phyloP scores from a whole-genome alignment of 64 coral and sea anemone species.

The Stichodactyla helianthus region DNA sequence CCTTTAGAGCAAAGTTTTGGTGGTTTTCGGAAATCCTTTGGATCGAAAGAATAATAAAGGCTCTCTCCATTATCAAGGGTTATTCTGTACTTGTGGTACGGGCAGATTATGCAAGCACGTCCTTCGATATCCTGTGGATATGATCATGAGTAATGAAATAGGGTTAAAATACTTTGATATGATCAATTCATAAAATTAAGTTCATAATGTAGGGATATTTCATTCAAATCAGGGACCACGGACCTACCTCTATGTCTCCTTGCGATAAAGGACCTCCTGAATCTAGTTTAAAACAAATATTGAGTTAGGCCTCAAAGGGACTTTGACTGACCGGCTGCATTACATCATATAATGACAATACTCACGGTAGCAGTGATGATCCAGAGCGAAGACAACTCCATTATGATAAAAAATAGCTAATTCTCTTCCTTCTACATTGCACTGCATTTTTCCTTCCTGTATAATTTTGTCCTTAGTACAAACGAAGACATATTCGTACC shows the following conservation, averaged over 20 bases:
- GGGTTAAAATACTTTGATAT: neutral
- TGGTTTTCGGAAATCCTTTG: conserved; percentile 41
- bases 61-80: conserved; percentile 46
- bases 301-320: neutral
- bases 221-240: too few species aligned
- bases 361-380: conserved; percentile 52
- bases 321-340: too few species aligned
- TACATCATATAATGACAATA: neutral
- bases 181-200: neutral
- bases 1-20: conserved; percentile 49
- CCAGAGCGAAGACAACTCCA: conserved; percentile 33
- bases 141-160: neutral
- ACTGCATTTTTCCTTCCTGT: conserved; percentile 30
- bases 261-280: conserved; percentile 41
- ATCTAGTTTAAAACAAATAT: conserved; percentile 11
- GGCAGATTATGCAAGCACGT: conserved; percentile 41
- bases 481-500: neutral
- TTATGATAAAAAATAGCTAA: conserved; percentile 48
- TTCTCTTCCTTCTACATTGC: conserved; percentile 38
- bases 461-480: conserved; percentile 25
- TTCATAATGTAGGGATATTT: too few species aligned
- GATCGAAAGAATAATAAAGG: conserved; percentile 37
- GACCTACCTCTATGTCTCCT: conserved; percentile 46
- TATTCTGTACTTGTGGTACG: conserved; percentile 54
- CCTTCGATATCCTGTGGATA: conserved; percentile 36